Base-by-base conservation (phyloP, 1,140 invertebrate species). In the Cydia fagiglandana region DNA sequence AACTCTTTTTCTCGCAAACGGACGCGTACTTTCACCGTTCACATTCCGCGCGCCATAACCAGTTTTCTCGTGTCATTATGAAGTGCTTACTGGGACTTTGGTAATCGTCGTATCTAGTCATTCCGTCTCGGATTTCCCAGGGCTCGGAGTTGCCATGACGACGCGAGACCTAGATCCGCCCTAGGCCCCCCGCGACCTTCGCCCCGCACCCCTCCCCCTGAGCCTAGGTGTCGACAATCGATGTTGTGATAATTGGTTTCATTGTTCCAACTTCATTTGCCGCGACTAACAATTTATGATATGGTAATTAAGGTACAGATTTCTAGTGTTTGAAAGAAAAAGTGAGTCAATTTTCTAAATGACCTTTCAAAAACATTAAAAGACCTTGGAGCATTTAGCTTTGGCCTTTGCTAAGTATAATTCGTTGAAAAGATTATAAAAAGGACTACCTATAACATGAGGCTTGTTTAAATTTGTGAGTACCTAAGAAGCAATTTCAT, bases 21-120 rank as follows among this genome's bases (percentile, higher is more conserved):
- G 86, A 86, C 90, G 83, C 88, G 87, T 83, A 91, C 91, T 92
- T 92, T 92, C 91, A 91, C 91, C 88, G 83, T 79, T 89, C 86
- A 86, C 89, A 91, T 91, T 88, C 87, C 88, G 84, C 76, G 81
- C 74, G 74, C 73, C 79, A 79, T 34, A 85, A 87, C 86, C 85
- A 85, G 85, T 85, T 81, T 77, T 79, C 79, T 70, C 34, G 66
- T 38, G 66, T 70, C 30, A 68, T 28, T 24, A 68, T 38, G 64
- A n/a, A 41, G 66, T 70, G 30, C 30, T 38, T 9, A 38, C 30
- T 68, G 13, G 12, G 24, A n/a, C 28, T 28, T 68, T 38, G 34
- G 9, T 70, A 66, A 66, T n/a, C 64, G 28, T 68, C 30, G 12
- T 68, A 30, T 30, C 24, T 64, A 68, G 64, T 68, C 20, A 28